A percentile compares a stretch with the other conserved stretches of the same genome.
phyloP scores from a whole-genome alignment of 2,113 vertebrate species.

The Menura novaehollandiae region DNA sequence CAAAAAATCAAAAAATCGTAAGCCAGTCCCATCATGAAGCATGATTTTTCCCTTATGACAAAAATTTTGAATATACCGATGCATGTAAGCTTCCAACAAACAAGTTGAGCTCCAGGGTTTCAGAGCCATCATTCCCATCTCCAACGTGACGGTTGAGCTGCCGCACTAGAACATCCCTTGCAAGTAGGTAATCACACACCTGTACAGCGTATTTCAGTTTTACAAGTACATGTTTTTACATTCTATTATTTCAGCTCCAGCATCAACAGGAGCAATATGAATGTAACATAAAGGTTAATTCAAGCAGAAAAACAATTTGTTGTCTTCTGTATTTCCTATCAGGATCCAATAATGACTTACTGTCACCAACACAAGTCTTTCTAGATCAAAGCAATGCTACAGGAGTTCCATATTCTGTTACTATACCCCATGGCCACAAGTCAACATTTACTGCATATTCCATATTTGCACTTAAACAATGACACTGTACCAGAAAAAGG shows the following conservation, averaged over 20 bases:
- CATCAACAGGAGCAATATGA: background rate
- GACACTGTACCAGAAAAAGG: background rate
- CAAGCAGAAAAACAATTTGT: background rate
- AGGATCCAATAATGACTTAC: background rate
- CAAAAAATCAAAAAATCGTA: too few species aligned
- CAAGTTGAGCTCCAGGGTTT: background rate
- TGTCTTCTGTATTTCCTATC: background rate
- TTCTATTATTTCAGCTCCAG: background rate
- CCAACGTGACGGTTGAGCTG: background rate
- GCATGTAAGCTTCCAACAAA: background rate
- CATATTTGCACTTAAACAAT: background rate
- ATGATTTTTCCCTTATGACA: background rate
- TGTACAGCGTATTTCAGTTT: background rate
- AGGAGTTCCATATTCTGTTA: background rate
- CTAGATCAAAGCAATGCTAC: background rate
- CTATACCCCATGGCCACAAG: background rate
- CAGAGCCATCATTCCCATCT: background rate
- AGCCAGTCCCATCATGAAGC: background rate
- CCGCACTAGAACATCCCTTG: background rate
- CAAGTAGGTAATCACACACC: background rate
- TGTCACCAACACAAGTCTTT: background rate
- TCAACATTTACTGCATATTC: background rate
- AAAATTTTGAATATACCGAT: background rate
- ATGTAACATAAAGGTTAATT: background rate
- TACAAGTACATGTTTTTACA: background rate